Evolutionary conservation across 1,140 invertebrate genomes (phyloP).

Genomic region (Zaprionus africanus): DNA sequence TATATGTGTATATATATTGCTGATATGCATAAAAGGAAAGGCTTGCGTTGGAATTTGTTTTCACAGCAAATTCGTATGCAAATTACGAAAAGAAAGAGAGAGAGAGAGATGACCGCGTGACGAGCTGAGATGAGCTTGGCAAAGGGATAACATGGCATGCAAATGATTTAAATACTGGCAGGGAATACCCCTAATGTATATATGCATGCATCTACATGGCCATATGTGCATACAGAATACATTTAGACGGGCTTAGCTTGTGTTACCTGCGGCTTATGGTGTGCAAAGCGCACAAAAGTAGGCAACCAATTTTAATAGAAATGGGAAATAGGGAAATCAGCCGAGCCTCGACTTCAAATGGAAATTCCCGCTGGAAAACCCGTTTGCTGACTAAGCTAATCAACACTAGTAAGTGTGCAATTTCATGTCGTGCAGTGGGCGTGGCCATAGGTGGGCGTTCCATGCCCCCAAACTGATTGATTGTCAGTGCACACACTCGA

Average conservation of each 20-base stretch:
- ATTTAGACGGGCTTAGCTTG: neutral
- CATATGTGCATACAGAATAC: no score
- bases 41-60: constrained; percentile 43
- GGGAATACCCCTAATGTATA: neutral
- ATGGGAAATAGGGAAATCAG: neutral
- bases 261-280: neutral
- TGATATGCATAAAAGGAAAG: constrained; percentile 14
- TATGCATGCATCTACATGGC: neutral
- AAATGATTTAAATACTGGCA: constrained; percentile 17
- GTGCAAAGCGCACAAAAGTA: neutral
- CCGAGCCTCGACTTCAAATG: neutral
- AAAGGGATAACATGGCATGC: constrained; percentile 27
- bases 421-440: neutral
- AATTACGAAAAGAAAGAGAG: constrained; percentile 5
- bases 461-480: constrained; percentile 33
- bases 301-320: neutral
- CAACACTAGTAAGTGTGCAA: neutral
- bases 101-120: constrained; percentile 25
- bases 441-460: neutral
- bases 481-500: constrained; percentile 30
- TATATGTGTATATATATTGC: constrained; percentile 9
- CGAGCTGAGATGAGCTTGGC: constrained; percentile 4
- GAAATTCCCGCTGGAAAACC: constrained; percentile 3
- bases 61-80: constrained; percentile 38
- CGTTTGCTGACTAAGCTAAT: neutral